Conservation (phyloP, 2,888 invertebrate species). For the Stenodema calcarata region DNA sequence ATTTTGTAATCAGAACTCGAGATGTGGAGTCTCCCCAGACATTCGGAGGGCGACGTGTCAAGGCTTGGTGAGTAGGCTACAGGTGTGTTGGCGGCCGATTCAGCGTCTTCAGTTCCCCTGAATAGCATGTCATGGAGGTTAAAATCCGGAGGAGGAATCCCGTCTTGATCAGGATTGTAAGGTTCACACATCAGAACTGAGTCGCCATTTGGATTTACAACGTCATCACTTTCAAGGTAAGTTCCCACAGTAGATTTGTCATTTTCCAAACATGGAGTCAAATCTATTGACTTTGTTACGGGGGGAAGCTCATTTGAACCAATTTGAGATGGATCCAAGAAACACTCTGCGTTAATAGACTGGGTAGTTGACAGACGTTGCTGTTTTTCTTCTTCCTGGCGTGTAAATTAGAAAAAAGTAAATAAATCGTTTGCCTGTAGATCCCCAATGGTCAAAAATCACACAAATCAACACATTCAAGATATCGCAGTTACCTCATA, state of each 20-base stretch:
- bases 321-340: not conserved
- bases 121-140: not conserved
- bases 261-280: not conserved
- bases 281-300: not conserved
- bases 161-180: not conserved
- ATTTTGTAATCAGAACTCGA: not conserved
- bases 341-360: not conserved
- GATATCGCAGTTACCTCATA: too few relatives aligned
- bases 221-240: not conserved
- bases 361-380: not conserved
- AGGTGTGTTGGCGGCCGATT: not conserved
- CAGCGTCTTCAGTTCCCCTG: not conserved
- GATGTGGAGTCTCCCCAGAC: conserved; percentile 42
- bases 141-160: not conserved
- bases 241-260: not conserved
- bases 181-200: not conserved
- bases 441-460: too few relatives aligned
- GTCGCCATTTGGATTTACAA: not conserved
- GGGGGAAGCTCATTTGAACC: not conserved
- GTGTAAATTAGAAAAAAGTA: too few relatives aligned
- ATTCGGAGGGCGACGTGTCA: conserved; percentile 46
- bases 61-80: not conserved
- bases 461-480: too few relatives aligned
- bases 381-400: not conserved
- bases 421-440: too few relatives aligned